phyloP scores from a whole-genome alignment of 2,797 vertebrate species.

The Pangasius sanitwongsei region DNA sequence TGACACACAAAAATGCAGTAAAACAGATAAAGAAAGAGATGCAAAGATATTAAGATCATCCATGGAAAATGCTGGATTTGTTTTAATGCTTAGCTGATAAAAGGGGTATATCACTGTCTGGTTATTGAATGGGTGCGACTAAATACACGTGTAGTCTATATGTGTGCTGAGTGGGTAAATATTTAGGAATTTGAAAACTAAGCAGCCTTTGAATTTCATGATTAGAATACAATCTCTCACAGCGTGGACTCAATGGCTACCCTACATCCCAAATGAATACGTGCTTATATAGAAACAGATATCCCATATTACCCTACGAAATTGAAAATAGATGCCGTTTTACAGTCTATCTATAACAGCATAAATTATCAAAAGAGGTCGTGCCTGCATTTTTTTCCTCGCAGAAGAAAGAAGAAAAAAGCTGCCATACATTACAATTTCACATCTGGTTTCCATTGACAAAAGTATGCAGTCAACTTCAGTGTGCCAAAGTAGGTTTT shows the following conservation, averaged over 20 bases:
- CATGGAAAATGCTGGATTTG: not conserved
- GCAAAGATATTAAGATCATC: not conserved
- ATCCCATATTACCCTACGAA: not conserved
- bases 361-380: constrained; percentile 66
- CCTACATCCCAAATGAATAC: not conserved
- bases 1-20: not conserved
- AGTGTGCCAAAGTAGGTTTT: constrained; percentile 76
- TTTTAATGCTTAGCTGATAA: not conserved
- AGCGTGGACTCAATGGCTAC: not conserved
- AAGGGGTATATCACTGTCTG: not conserved
- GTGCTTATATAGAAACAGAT: not conserved
- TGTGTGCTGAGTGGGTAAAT: not conserved
- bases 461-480: constrained; percentile 79
- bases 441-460: constrained; percentile 84
- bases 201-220: not conserved
- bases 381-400: constrained; percentile 71
- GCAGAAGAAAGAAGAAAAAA: constrained; percentile 57
- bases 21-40: not conserved
- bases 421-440: constrained; percentile 77
- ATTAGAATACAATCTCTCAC: not conserved
- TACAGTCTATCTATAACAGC: constrained; percentile 68
- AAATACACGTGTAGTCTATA: not conserved
- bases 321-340: constrained; percentile 60
- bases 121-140: not conserved
- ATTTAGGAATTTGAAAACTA: constrained; percentile 7